Percentiles rank a stretch among this genome's conserved stretches.
These are phyloP conservation scores for Aspiorhynchus laticeps DNA, from an alignment of 2,113 vertebrate genomes.

Conservation along the genomic window DNA sequence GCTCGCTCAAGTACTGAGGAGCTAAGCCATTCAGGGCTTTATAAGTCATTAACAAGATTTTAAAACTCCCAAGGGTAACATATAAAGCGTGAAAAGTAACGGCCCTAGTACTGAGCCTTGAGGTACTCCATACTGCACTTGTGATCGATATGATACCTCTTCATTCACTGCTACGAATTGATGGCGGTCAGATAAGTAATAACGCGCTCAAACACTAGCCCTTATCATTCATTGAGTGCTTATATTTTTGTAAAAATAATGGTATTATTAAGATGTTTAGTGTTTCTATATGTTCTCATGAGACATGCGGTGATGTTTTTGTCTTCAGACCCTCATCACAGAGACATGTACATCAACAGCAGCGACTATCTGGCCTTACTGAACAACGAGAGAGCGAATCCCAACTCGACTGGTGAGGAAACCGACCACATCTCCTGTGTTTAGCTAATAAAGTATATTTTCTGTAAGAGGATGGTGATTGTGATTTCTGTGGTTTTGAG, in stretches of 20 bases:
- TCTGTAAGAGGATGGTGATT: conserved; percentile 64
- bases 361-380: conserved; percentile 87
- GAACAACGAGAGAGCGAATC: conserved; percentile 82
- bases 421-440: not conserved
- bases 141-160: no score
- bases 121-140: no score
- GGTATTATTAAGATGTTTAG: not conserved
- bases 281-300: not conserved
- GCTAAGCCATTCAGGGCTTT: no score
- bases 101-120: no score
- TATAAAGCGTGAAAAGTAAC: no score
- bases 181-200: no score
- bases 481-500: not conserved
- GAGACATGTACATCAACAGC: conserved; percentile 84
- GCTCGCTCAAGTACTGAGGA: no score
- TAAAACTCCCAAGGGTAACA: no score
- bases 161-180: no score
- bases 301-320: not conserved
- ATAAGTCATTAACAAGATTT: no score
- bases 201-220: not conserved
- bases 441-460: not conserved
- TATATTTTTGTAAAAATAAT: not conserved
- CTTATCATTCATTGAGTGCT: not conserved
- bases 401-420: conserved; percentile 82
- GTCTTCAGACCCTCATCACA: conserved; percentile 85